Percentiles rank a stretch among this genome's conserved stretches.
phyloP scores from a whole-genome alignment of 2,797 vertebrate species.

The Paratrypauchen microcephalus region DNA sequence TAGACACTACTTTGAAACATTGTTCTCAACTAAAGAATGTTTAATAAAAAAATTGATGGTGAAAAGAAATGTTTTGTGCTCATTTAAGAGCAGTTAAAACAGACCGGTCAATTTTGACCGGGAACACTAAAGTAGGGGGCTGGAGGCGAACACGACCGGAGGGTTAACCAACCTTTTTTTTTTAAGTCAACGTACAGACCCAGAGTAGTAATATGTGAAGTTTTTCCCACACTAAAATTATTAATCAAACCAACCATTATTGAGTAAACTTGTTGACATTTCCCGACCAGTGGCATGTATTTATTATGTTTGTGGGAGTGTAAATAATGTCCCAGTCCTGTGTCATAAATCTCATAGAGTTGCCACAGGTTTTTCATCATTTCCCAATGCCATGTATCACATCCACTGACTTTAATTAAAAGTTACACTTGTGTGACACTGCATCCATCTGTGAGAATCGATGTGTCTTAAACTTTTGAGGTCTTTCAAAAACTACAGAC shows the following conservation, averaged over 20 bases:
- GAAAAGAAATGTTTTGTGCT: too few relatives aligned
- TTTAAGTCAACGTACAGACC: background rate
- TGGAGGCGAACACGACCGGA: too few relatives aligned
- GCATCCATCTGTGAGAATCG: background rate
- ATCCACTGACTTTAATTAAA: constrained; percentile 7
- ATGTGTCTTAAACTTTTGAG: background rate
- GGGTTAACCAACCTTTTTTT: too few relatives aligned
- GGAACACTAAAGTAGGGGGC: too few relatives aligned
- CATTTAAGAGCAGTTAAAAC: too few relatives aligned
- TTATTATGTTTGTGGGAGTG: constrained; percentile 1
- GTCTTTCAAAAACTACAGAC: background rate
- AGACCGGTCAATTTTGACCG: too few relatives aligned
- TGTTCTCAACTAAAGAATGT: too few relatives aligned
- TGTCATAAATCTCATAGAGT: constrained; percentile 5
- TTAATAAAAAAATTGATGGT: too few relatives aligned
- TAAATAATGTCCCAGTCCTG: background rate
- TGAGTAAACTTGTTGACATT: constrained; percentile 3
- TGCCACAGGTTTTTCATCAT: constrained; percentile 8
- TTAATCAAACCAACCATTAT: constrained; percentile 2
- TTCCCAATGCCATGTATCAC: background rate
- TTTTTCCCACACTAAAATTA: background rate
- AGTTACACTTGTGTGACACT: constrained; percentile 6
- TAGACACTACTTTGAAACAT: too few relatives aligned
- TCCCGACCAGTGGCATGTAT: background rate
- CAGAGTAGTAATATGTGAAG: background rate